Evolutionary conservation across 2,113 vertebrate genomes (phyloP).

Genomic region (Thryonomys swinderianus): DNA sequence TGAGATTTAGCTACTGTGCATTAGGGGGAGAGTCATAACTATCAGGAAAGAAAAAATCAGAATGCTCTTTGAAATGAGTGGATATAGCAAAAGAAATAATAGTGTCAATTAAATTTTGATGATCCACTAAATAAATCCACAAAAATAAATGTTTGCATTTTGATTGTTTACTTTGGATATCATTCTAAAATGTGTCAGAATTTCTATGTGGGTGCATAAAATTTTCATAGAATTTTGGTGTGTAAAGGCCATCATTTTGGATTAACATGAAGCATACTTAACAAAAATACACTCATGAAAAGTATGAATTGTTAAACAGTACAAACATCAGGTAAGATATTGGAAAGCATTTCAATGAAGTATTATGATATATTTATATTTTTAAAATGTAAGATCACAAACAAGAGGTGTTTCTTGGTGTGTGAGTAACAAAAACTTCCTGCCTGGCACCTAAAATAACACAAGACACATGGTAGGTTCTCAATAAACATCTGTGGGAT

Average conservation of each 20-base stretch:
- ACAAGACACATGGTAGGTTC: background rate
- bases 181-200: conserved; percentile 1
- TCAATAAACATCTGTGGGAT: background rate
- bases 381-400: background rate
- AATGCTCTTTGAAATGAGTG: background rate
- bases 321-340: background rate
- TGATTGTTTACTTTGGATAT: background rate
- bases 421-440: background rate
- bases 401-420: background rate
- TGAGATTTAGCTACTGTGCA: background rate
- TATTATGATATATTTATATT: background rate
- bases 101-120: background rate
- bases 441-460: background rate
- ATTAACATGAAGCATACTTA: background rate
- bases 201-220: background rate
- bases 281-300: background rate
- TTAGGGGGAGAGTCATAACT: background rate
- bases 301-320: background rate
- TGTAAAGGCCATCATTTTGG: background rate
- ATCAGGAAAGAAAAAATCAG: background rate
- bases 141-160: background rate
- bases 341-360: background rate
- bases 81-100: background rate
- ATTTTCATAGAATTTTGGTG: background rate
- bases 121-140: background rate